These are phyloP conservation scores for Tringa solitaria DNA, from an alignment of 2,113 vertebrate species.

Conservation along the genomic window DNA sequence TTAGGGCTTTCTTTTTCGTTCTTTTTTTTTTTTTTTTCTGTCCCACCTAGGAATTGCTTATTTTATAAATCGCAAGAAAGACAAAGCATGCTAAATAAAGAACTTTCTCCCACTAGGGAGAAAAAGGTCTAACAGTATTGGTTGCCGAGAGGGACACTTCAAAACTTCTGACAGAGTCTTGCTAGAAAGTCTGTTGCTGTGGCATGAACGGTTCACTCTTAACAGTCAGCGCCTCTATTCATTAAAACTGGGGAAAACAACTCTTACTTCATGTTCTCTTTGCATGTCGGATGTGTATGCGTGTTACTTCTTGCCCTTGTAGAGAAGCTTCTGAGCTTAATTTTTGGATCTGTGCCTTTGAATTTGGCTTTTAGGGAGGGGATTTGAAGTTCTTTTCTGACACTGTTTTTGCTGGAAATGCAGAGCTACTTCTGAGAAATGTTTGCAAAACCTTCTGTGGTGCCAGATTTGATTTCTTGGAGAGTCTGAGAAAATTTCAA, in stretches of 20 bases:
- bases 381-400: background rate
- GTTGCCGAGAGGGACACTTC: background rate
- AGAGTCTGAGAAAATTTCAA: background rate
- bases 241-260: background rate
- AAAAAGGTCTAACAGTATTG: background rate
- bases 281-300: too few relatives aligned
- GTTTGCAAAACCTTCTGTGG: background rate
- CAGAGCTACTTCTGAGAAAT: background rate
- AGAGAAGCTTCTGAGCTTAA: background rate
- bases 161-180: background rate
- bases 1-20: background rate
- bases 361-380: background rate
- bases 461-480: background rate
- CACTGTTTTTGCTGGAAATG: background rate
- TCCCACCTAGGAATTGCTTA: rapidly evolving
- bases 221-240: background rate
- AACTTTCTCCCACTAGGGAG: rapidly evolving
- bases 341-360: background rate
- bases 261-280: rapidly evolving
- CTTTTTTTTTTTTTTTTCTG: too few relatives aligned
- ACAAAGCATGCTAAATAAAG: background rate
- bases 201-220: background rate
- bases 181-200: background rate
- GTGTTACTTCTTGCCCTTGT: background rate
- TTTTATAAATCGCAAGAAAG: background rate